Evolutionary conservation across 2,797 vertebrate species (phyloP), one percentile per base, ranked within the genome.

Genomic region (Phataginus tricuspis): DNA sequence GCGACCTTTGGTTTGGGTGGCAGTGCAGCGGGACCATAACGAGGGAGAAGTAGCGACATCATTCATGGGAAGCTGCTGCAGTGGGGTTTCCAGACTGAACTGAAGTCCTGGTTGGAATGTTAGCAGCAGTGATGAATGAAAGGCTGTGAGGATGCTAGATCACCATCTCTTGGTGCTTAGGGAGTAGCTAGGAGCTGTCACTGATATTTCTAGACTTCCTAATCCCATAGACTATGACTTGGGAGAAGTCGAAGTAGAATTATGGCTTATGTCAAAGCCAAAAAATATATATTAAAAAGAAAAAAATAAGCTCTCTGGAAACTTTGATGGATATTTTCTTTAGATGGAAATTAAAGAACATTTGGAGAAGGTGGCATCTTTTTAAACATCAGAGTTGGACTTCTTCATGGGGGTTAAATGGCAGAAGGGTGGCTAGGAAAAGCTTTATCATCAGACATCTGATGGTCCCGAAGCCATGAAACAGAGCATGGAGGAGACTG

Each of bases 121-220:
- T 45, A n/a, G 34, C 37, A 61, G 9, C 55, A n/a, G 11, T 11
- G 8, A 23, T 55, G 12, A n/a, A 66, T 37, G 39, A 45, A 78
- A 72, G 21, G 13, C 34, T 19, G 15, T 15, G 7, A 59, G 13
- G 69, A 51, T 13, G 4, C 77, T 34, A 0, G 11, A 19, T 23
- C 1, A 13, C 34, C 21, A 13, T 5, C 9, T 61, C 21, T 2
- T 42, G 5, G 6, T 82, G 42, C 8, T 18, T 6, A 49, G 25
- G 27, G 9, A 31, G 1, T 18, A 16, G 25, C 18, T 5, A 71
- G 18, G 4, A 14, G 9, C 18, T 19, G 25, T 21, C 13, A 0
- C 11, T 29, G 6, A 69, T 29, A 6, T 53, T 59, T 69, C 61
- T 77, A 0, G 42, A 8, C 37, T 61, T 63, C 68, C 29, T 63